Evolutionary conservation across 2,888 invertebrate species (phyloP).

Genomic region (Melanophora roralis): DNA sequence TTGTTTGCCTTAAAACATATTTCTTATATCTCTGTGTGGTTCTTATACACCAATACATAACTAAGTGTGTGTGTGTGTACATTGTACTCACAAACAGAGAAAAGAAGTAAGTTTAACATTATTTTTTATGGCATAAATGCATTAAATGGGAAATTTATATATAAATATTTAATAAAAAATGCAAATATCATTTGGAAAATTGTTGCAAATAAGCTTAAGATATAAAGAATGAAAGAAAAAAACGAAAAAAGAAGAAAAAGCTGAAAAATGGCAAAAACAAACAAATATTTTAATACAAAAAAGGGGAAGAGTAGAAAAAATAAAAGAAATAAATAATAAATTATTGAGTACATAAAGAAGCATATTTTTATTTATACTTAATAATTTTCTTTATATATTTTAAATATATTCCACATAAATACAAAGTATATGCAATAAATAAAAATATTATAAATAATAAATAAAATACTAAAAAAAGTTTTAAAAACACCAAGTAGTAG

Average conservation of each 20-base stretch:
- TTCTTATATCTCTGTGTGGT: slow-evolving; percentile 4
- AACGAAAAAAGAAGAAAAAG: background rate
- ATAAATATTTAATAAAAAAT: slow-evolving; percentile 22
- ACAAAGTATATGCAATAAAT: background rate
- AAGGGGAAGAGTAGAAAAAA: background rate
- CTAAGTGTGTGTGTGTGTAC: background rate
- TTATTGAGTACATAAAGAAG: background rate
- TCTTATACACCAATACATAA: background rate
- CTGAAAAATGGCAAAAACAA: too few species aligned
- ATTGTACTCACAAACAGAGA: background rate
- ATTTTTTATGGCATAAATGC: slow-evolving; percentile 18
- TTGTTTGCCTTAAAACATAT: slow-evolving; percentile 26
- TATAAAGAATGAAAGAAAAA: background rate
- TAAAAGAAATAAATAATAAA: background rate
- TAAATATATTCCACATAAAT: background rate
- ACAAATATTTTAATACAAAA: background rate
- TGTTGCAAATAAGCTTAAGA: slow-evolving; percentile 9
- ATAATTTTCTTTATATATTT: too few species aligned
- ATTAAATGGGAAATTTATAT: slow-evolving; percentile 43
- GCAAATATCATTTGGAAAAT: slow-evolving; percentile 26
- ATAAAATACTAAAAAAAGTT: background rate
- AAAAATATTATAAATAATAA: background rate
- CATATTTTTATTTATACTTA: too few species aligned
- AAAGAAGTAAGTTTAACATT: background rate
- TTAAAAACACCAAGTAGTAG: too few species aligned